Evolutionary conservation across 2,888 invertebrate genomes (phyloP).

Genomic region (Gordius sp.): DNA sequence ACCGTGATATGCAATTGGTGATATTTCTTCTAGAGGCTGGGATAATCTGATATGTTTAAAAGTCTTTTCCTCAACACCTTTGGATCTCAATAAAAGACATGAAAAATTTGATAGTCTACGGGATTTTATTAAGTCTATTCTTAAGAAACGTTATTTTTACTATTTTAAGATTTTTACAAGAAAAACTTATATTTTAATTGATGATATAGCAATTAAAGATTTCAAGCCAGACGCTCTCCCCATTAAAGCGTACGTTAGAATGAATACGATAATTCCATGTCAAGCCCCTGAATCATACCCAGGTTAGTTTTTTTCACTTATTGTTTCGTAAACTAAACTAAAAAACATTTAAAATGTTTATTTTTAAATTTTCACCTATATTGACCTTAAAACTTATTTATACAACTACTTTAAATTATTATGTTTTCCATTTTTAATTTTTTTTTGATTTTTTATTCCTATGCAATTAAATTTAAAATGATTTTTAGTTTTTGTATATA

Average conservation of each 20-base stretch:
- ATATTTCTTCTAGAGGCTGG: too few species aligned
- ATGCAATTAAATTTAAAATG: not conserved
- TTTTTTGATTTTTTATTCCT: not conserved
- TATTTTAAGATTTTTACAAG: not conserved
- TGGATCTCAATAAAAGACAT: too few species aligned
- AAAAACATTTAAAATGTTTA: too few species aligned
- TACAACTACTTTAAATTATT: not conserved
- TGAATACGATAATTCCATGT: constrained; percentile 4
- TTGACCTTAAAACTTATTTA: too few species aligned
- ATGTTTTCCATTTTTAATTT: not conserved
- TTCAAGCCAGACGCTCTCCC: constrained; percentile 3
- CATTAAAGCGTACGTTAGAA: not conserved
- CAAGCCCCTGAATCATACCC: constrained; percentile 12
- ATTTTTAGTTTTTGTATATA: not conserved
- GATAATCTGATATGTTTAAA: too few species aligned
- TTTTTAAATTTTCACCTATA: not conserved
- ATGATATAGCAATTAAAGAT: not conserved
- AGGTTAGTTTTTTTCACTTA: too few species aligned
- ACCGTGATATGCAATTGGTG: too few species aligned
- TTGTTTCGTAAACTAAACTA: not conserved
- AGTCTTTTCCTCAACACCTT: too few species aligned
- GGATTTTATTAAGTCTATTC: too few species aligned
- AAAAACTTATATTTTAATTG: too few species aligned
- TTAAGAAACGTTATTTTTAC: too few species aligned
- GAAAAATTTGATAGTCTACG: too few species aligned